phyloP scores from a whole-genome alignment of 2,113 vertebrate genomes.

The Neodon shergylaensis region DNA sequence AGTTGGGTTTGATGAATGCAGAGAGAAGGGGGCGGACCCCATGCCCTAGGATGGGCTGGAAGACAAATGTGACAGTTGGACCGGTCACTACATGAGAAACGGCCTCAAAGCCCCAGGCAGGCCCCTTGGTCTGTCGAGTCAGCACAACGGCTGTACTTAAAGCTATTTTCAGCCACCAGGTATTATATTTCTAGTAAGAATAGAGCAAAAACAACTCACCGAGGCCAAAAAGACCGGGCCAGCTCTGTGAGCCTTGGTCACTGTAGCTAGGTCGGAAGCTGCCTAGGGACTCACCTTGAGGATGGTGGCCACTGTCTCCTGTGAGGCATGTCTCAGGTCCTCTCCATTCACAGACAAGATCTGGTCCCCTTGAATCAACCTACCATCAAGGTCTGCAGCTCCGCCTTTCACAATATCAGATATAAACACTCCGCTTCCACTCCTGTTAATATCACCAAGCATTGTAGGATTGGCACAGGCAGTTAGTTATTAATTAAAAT shows the following conservation, averaged over 20 bases:
- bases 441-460: slow-evolving; percentile 84
- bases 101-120: neutral
- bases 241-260: neutral
- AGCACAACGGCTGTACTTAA: neutral
- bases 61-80: neutral
- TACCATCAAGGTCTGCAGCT: slow-evolving; percentile 95
- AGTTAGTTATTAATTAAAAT: slow-evolving; percentile 65
- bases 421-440: slow-evolving; percentile 95
- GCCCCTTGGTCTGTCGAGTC: neutral
- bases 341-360: slow-evolving; percentile 96
- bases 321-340: slow-evolving; percentile 92
- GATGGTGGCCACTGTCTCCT: slow-evolving; percentile 94
- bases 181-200: neutral
- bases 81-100: neutral
- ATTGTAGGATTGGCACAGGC: slow-evolving; percentile 77
- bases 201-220: neutral
- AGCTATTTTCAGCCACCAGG: neutral
- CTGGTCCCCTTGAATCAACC: slow-evolving; percentile 97
- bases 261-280: neutral
- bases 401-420: slow-evolving; percentile 97
- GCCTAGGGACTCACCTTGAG: slow-evolving; percentile 90
- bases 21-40: neutral
- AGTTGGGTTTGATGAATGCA: neutral
- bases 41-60: neutral
- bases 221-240: neutral